phyloP scores from a whole-genome alignment of 2,888 invertebrate genomes.

The Megaustenia siamemsis region DNA sequence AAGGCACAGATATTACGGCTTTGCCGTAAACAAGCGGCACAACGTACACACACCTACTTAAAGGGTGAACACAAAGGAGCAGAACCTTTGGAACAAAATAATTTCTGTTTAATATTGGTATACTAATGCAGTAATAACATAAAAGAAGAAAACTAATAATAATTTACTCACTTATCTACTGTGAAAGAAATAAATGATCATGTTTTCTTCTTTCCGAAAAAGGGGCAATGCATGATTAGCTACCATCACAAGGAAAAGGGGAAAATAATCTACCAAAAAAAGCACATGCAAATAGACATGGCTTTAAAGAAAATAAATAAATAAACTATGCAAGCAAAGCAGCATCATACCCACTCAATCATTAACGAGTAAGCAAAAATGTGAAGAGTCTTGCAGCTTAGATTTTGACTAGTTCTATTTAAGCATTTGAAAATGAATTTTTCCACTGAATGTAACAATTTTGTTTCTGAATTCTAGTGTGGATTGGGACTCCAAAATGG shows the following conservation, averaged over 20 bases:
- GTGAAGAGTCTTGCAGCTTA: no score
- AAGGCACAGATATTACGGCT: no score
- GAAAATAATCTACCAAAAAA: not conserved
- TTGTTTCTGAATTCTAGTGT: no score
- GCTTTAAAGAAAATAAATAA: not conserved
- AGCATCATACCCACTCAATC: not conserved
- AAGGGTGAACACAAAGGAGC: no score
- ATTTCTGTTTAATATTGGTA: no score
- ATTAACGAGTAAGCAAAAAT: not conserved
- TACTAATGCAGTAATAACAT: no score
- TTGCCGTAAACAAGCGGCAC: no score
- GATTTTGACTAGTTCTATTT: not conserved
- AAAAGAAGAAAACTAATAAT: no score
- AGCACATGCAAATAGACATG: slow-evolving; percentile 9
- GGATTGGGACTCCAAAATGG: slow-evolving; percentile 54
- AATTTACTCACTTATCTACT: no score
- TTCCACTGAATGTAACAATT: not conserved
- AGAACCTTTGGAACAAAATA: no score
- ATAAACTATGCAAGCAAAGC: not conserved
- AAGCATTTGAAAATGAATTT: not conserved
- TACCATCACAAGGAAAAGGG: not conserved
- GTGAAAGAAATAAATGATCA: no score
- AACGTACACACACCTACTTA: no score
- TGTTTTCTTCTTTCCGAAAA: not conserved
- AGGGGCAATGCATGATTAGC: not conserved